These are phyloP conservation scores for Seriola dumerili DNA, from an alignment of 2,113 vertebrate species.

Conservation along the genomic window DNA sequence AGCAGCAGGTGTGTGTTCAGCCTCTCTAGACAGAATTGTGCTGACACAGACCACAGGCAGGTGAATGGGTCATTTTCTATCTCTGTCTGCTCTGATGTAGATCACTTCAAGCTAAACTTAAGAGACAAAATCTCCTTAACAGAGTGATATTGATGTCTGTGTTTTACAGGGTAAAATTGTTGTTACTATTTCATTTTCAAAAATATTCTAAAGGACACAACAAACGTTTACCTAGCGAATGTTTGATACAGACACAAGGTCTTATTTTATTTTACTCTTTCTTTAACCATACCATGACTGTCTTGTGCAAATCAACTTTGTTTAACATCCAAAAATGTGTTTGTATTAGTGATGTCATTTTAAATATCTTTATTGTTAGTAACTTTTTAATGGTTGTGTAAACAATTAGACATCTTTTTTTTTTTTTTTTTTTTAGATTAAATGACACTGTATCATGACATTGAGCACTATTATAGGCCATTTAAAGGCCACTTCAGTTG, in stretches of 20 bases:
- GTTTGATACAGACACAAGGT: slow-evolving; percentile 20
- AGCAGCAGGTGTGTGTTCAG: background rate
- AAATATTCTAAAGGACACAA: background rate
- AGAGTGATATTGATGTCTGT: slow-evolving; percentile 50
- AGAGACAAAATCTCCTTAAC: background rate
- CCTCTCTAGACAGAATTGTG: background rate
- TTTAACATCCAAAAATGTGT: background rate
- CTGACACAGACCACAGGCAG: background rate
- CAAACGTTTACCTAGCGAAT: slow-evolving; percentile 46
- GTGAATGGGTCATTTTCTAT: background rate
- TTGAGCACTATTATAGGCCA: background rate
- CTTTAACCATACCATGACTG: background rate
- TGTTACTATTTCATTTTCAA: slow-evolving; percentile 20
- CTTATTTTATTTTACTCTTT: background rate
- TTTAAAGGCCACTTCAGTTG: background rate
- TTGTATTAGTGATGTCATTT: background rate
- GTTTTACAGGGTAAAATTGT: slow-evolving; percentile 63
- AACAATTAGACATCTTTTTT: background rate
- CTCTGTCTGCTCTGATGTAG: background rate
- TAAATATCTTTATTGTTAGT: background rate
- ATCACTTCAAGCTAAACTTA: background rate
- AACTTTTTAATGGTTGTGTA: background rate
- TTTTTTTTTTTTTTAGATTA: background rate
- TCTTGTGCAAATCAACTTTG: background rate
- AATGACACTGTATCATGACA: background rate